Percentiles rank a stretch among this genome's conserved stretches.
phyloP scores from a whole-genome alignment of 1,140 invertebrate genomes.

The Ceratina calcarata region DNA sequence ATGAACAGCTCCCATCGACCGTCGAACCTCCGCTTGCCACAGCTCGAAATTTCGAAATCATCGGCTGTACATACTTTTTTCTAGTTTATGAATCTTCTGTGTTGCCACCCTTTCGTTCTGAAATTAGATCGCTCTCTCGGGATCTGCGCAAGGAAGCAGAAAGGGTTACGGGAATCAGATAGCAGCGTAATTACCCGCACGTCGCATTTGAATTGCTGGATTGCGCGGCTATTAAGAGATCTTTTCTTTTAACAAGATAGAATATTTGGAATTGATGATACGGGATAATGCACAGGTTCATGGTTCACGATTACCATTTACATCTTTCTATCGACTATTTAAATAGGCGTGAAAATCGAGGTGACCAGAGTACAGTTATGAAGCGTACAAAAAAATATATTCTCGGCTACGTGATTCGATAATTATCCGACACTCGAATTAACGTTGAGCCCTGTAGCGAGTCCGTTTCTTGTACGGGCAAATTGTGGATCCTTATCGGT shows the following conservation, averaged over 20 bases:
- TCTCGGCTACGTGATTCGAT: too few relatives aligned
- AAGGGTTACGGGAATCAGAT: not conserved
- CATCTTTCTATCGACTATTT: too few relatives aligned
- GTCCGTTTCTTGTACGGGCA: not conserved
- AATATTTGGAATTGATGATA: too few relatives aligned
- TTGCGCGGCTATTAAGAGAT: too few relatives aligned
- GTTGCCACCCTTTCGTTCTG: not conserved
- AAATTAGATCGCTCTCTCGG: not conserved
- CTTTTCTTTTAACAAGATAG: not conserved
- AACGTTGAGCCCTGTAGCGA: not conserved
- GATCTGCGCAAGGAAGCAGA: not conserved
- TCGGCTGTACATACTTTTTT: not conserved
- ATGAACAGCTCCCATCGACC: constrained; percentile 3
- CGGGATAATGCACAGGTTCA: too few relatives aligned
- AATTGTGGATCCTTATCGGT: not conserved
- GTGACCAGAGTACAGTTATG: too few relatives aligned
- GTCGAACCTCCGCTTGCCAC: not conserved
- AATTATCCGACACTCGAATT: constrained; percentile 7
- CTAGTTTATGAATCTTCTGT: not conserved
- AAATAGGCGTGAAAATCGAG: too few relatives aligned
- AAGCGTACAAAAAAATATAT: too few relatives aligned
- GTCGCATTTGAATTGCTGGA: not conserved
- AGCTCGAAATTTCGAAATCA: not conserved
- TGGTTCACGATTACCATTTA: too few relatives aligned
- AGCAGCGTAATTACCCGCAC: not conserved